Base-by-base conservation (phyloP, 2,113 vertebrate species). In the Lasiurus borealis region DNA sequence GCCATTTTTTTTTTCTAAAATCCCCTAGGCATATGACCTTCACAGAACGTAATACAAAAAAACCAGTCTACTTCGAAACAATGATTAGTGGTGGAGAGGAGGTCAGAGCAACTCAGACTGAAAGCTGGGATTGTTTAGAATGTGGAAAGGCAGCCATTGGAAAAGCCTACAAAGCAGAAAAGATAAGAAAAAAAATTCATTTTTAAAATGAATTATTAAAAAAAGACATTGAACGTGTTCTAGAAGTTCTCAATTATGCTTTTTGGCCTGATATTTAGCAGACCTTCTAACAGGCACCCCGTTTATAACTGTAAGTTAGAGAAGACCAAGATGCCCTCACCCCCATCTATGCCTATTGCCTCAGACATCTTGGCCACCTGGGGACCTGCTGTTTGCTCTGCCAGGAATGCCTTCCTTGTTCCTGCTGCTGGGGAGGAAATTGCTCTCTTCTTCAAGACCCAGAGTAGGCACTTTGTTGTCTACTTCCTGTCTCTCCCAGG, bases 1-100 rank as follows among this genome's bases (percentile, higher is more conserved):
- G 16, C 50, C 69, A 6, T 71, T 84, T 93, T n/a, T 23, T 71
- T 84, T 93, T n/a, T 23, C 34, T 62, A 69, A 90, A 88, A 88
- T 5, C 1, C 31, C 8, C 8, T 48, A 34, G 73, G 88, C 54
- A 46, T 83, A 23, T 44, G 19, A 29, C 9, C 18, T 75, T 96
- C 64, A 80, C 48, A 73, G 85, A 52, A 82, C 25, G 8, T 2
- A 66, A 25, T n/a, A 50, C 1, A 14, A 91, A 40, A 40, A 94
- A 64, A 64, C 11, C 62, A 64, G 62, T 8, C 48, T 36, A 36
- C 31, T 85, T 87, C 36, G 73, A 81, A 80, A 77, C 54, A 88
- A 66, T 48, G 36, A 29, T 44, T 59, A 64, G 9, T n/a, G 44
- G 78, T n/a, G 40, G 31, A 12, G 23, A 4, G 3, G 10, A 48